phyloP scores from a whole-genome alignment of 1,140 invertebrate species.

The Amphibalanus amphitrite region DNA sequence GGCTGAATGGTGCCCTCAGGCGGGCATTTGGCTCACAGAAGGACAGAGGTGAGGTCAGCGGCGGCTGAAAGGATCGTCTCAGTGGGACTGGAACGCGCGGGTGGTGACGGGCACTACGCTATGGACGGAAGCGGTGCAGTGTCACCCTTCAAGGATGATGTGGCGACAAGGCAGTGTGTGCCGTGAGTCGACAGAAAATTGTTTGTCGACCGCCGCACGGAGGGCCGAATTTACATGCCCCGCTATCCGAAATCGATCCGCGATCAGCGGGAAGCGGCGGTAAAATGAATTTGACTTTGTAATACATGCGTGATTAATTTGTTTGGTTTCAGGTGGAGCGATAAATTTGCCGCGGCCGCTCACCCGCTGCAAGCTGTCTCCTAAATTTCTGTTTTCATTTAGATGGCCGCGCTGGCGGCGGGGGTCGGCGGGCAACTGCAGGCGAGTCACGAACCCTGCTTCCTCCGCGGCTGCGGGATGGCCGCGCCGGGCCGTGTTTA shows the following conservation, averaged over 20 bases:
- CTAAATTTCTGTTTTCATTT: not conserved
- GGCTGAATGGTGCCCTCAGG: no score
- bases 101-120: no score
- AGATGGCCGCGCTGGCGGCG: not conserved
- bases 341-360: not conserved
- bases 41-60: no score
- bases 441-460: not conserved
- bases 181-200: not conserved
- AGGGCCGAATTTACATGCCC: not conserved
- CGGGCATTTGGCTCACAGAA: no score
- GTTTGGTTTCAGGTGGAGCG: not conserved
- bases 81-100: no score
- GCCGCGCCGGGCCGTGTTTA: not conserved
- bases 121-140: no score
- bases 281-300: conserved; percentile 2
- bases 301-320: not conserved
- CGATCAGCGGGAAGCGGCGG: not conserved
- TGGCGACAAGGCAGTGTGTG: no score
- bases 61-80: no score
- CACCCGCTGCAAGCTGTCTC: not conserved
- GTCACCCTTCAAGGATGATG: no score
- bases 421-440: not conserved
- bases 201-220: not conserved
- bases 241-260: not conserved
- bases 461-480: not conserved